Evolutionary conservation across 2,113 vertebrate species (phyloP).

Genomic region (Erythrocebus patas): DNA sequence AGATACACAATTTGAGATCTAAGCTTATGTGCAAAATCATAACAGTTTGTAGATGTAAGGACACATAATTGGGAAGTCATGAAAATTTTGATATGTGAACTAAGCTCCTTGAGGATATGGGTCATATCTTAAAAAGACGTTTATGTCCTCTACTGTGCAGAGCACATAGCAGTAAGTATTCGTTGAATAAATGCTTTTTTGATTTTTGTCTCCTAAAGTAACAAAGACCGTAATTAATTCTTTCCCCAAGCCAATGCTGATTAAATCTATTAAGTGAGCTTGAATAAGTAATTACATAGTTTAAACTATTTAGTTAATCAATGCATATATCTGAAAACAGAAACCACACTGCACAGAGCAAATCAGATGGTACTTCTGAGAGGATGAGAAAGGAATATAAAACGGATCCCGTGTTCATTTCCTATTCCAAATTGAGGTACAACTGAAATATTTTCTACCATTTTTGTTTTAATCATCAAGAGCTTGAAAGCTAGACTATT

Average conservation of each 20-base stretch:
- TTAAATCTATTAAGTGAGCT: not conserved
- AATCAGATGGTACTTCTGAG: not conserved
- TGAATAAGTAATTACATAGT: not conserved
- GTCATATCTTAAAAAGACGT: not conserved
- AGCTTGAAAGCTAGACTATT: not conserved
- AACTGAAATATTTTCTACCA: not conserved
- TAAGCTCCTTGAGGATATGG: not conserved
- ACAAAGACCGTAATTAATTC: not conserved
- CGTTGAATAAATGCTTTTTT: not conserved
- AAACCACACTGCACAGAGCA: not conserved
- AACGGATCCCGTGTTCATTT: not conserved
- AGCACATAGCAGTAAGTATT: not conserved
- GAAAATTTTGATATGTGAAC: not conserved
- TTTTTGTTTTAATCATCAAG: not conserved
- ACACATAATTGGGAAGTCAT: not conserved
- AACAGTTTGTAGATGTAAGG: not conserved
- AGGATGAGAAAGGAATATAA: not conserved
- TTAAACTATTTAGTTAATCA: not conserved
- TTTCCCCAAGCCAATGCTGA: not conserved
- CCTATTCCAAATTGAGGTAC: not conserved
- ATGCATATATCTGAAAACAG: not conserved
- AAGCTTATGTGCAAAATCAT: not conserved
- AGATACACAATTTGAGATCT: not conserved
- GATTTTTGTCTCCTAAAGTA: conserved; percentile 10
- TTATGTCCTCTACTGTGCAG: not conserved